These are phyloP conservation scores for Stegana nigrithorax DNA, from an alignment of 2,888 invertebrate genomes.

Conservation along the genomic window DNA sequence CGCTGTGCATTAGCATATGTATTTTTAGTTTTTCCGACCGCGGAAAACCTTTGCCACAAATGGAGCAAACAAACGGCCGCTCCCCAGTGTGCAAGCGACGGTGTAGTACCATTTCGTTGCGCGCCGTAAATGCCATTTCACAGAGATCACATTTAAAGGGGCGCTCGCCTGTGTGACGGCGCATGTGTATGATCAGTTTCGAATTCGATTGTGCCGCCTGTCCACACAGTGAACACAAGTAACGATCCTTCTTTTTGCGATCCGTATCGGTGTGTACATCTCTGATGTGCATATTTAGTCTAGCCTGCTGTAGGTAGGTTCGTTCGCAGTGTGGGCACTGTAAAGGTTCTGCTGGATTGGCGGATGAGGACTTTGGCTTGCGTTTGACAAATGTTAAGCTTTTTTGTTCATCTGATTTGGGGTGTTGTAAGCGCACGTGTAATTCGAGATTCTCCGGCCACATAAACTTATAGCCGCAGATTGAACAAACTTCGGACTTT, in stretches of 20 bases:
- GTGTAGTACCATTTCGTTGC: conserved; percentile 72
- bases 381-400: neutral
- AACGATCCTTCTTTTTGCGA: conserved; percentile 62
- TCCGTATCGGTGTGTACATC: conserved; percentile 15
- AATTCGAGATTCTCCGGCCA: conserved; percentile 43
- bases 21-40: conserved; percentile 72
- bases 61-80: conserved; percentile 67
- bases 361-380: neutral
- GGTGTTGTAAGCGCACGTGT: conserved; percentile 30
- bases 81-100: conserved; percentile 72
- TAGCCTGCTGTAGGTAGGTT: conserved; percentile 31
- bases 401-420: neutral
- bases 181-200: conserved; percentile 73
- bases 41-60: conserved; percentile 68
- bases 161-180: conserved; percentile 74
- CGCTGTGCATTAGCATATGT: conserved; percentile 71
- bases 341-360: neutral
- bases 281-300: conserved; percentile 30
- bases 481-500: conserved; percentile 37
- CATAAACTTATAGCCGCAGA: conserved; percentile 44
- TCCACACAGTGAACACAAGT: conserved; percentile 71
- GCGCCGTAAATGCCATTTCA: conserved; percentile 72
- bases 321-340: conserved; percentile 32
- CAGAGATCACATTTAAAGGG: conserved; percentile 73
- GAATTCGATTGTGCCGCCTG: conserved; percentile 72